Base-by-base conservation (phyloP, 2,888 invertebrate genomes). In the Apamea crenata region DNA sequence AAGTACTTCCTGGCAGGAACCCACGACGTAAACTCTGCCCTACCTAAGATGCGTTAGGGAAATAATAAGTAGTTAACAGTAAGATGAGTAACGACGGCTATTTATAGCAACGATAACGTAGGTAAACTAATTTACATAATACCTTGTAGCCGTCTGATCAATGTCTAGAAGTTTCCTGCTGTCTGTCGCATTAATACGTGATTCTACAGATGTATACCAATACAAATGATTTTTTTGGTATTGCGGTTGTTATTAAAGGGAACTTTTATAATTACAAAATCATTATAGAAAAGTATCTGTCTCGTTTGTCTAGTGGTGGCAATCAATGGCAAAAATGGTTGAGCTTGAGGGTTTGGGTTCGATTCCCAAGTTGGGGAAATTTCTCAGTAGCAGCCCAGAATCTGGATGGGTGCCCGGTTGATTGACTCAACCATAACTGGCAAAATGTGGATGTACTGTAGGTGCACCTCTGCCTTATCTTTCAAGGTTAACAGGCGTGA, bases 71-170 rank as follows among this genome's bases (percentile, higher is more conserved):
- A 6, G 32, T 32, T 72, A 59, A 40, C 40, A 29, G 16, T 69
- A 36, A 40, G 21, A 71, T 84, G 68, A 69, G 32, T 8, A 32
- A 73, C 29, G 18, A 14, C 1, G n/a, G 10, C 44, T 80, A 85
- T 82, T 66, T 14, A 63, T 75, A 81, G 67, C 29, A 29, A 81
- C 75, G 76, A 61, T 75, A 74, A 50, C n/a, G n/a, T 44, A 40
- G 16, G 18, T 25, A 50, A 18, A 32, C 21, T 36, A 8, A 85
- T 85, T 72, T 36, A 72, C 81, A 85, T 81, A 85, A 68, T 36
- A 69, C 76, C 72, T 66, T 80, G 74, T 53, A 61, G 16, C 21
- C 14, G 68, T 69, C 85, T 70, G 53, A 53, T 40, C 36, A 69
- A 18, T 47, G 53, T 84, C 44, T 53, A 44, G 16, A 25, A 16